These are phyloP conservation scores for Benitochromis conjunctus DNA, from an alignment of 2,113 vertebrate species.

Conservation along the genomic window DNA sequence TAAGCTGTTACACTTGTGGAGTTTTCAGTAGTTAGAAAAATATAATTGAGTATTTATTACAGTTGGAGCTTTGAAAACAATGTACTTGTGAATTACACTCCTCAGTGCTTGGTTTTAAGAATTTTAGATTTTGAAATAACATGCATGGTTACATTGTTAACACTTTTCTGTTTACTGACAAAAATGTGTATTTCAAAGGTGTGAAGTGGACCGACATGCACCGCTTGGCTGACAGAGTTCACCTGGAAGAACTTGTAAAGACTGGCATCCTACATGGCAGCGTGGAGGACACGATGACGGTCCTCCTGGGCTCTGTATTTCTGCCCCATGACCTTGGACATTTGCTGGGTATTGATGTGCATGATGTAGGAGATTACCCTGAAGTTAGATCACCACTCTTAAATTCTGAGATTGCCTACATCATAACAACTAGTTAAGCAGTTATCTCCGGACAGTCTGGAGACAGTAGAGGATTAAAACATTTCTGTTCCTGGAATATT, in stretches of 20 bases:
- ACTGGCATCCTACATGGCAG: conserved; percentile 81
- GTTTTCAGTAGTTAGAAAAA: neutral
- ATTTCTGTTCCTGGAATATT: neutral
- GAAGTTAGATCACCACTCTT: conserved; percentile 70
- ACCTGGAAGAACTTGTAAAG: conserved; percentile 88
- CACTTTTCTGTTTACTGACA: neutral
- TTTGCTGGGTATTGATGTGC: conserved; percentile 92
- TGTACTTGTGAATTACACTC: neutral
- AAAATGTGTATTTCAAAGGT: conserved; percentile 65
- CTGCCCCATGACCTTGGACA: conserved; percentile 96
- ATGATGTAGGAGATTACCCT: conserved; percentile 96
- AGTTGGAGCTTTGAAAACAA: neutral
- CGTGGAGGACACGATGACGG: conserved; percentile 89
- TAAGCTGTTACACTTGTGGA: neutral
- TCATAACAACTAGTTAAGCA: neutral
- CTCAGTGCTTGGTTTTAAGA: neutral
- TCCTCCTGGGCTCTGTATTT: conserved; percentile 87
- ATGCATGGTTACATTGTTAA: neutral
- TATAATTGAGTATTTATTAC: neutral
- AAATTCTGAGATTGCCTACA: neutral
- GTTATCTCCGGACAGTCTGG: neutral
- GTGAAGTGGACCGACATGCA: conserved; percentile 92
- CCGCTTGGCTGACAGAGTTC: conserved; percentile 85
- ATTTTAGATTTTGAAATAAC: neutral
- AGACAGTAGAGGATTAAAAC: neutral